A percentile compares a stretch with the other conserved stretches of the same genome.
Conservation (phyloP, 2,113 vertebrate species). For the Eolophus roseicapilla region DNA sequence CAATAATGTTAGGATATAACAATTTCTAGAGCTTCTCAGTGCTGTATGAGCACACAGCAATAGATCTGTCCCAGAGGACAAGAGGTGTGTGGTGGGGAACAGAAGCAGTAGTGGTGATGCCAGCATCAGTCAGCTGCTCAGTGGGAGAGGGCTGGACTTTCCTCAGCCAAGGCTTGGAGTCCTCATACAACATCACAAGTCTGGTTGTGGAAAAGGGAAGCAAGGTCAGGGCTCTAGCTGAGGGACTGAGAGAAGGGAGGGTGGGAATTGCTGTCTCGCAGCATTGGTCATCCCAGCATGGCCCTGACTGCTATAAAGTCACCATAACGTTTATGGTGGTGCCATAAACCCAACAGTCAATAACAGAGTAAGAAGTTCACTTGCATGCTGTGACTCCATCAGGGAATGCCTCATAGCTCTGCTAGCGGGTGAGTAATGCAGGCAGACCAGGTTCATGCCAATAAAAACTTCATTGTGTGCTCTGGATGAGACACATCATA, state of each 20-base stretch:
- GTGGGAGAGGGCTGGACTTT: background rate
- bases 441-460: background rate
- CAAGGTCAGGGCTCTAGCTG: background rate
- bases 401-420: background rate
- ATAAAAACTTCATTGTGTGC: background rate
- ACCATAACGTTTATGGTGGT: background rate
- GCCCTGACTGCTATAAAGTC: background rate
- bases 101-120: background rate
- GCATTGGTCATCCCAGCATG: background rate
- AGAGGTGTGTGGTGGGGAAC: background rate
- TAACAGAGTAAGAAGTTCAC: background rate
- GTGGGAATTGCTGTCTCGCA: background rate
- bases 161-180: background rate
- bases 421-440: background rate
- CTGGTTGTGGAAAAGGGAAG: background rate
- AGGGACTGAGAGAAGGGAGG: background rate
- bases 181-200: accelerated
- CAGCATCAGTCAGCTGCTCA: background rate
- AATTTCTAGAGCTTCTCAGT: background rate
- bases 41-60: background rate
- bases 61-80: background rate
- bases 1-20: background rate
- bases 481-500: background rate
- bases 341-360: background rate
- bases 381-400: background rate